Base-by-base conservation (phyloP, 2,797 vertebrate genomes). In the Orestias chungarensis region DNA sequence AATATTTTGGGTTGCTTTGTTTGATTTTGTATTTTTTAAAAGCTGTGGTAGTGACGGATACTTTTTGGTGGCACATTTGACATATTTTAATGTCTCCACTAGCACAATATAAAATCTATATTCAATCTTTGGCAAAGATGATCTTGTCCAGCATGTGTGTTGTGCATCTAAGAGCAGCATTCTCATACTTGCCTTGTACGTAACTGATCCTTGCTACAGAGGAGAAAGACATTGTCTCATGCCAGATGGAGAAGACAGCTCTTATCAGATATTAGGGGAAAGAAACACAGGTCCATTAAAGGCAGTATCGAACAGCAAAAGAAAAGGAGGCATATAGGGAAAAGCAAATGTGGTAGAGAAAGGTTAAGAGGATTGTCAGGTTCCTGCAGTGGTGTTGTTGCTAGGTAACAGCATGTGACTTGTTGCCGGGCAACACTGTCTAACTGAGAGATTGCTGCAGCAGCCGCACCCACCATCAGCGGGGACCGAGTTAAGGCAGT, bases 331-430 rank as follows among this genome's bases (percentile, higher is more conserved):
- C 4, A 3, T 77, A 64, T 57, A 65, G 65, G 68, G 42, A 61
- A 7, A 68, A 82, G 75, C 71, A 80, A 81, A 76, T 71, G 81
- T 23, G 86, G 78, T 82, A 86, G 86, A 90, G 86, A 90, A 91
- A 91, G 92, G 91, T 93, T 93, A 88, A 93, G 91, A 91, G 92
- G 90, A 94, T 93, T 94, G 93, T 92, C 93, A 94, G 92, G 93
- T 89, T 93, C 91, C 93, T 92, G 92, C 88, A 90, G 93, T 93
- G 91, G 87, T 91, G 91, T 87, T 93, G 94, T 95, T 95, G 93
- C 94, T 94, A 95, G 92, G 94, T 84, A 94, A 94, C 91, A 83
- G 85, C 93, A 93, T 94, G 93, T 93, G 92, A 94, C 90, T 89
- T 89, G 94, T 95, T 94, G 91, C 94, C 88, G 91, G 83, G 94